Evolutionary conservation across 2,888 invertebrate genomes (phyloP).

Genomic region (Harpagoxenus sublaevis): DNA sequence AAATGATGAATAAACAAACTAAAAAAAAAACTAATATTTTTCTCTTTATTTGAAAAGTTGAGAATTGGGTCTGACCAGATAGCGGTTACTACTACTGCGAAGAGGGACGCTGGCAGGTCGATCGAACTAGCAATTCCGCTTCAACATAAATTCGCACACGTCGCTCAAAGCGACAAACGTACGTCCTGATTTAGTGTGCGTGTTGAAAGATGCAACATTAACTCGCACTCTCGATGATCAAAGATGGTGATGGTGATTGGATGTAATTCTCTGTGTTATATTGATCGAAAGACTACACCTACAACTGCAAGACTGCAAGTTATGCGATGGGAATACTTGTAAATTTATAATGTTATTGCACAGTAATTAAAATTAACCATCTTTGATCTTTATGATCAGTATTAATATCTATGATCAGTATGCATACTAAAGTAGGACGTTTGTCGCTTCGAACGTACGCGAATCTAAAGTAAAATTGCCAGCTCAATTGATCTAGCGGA

Average conservation of each 20-base stretch:
- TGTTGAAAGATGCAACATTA: slow-evolving; percentile 32
- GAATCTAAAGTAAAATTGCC: slow-evolving; percentile 35
- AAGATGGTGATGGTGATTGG: background rate
- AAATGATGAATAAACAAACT: slow-evolving; percentile 4
- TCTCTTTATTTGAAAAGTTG: background rate
- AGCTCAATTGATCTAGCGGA: background rate
- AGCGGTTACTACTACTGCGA: slow-evolving; percentile 2
- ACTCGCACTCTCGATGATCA: slow-evolving; percentile 22
- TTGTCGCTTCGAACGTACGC: slow-evolving; percentile 12
- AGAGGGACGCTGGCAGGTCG: background rate
- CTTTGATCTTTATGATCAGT: slow-evolving; percentile 2
- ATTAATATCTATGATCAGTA: background rate
- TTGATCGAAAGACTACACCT: background rate
- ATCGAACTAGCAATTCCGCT: slow-evolving; percentile 30
- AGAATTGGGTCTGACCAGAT: background rate
- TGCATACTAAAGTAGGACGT: slow-evolving; percentile 7
- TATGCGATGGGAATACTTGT: background rate
- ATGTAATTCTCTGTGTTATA: background rate
- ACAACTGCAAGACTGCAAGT: background rate
- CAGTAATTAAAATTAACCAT: background rate
- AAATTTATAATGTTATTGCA: background rate
- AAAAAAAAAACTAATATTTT: background rate
- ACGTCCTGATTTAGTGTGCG: slow-evolving; percentile 25
- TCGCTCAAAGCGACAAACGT: slow-evolving; percentile 44
- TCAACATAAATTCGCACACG: slow-evolving; percentile 41